These are phyloP conservation scores for Ctenodactylus gundi DNA, from an alignment of 2,113 vertebrate genomes.

Conservation along the genomic window DNA sequence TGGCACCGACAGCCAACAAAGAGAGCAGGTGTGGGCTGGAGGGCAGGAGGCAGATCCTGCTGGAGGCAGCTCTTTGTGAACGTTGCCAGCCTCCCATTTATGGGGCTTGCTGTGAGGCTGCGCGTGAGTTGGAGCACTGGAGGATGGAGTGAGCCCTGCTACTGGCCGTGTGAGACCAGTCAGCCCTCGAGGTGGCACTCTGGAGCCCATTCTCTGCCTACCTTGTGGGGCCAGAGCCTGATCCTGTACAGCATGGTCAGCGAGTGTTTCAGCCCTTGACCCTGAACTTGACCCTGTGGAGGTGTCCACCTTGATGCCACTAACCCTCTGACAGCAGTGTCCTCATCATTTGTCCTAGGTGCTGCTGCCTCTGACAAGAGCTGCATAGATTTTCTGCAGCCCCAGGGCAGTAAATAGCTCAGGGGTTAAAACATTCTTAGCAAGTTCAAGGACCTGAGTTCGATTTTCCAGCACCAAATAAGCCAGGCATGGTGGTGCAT, in stretches of 20 bases:
- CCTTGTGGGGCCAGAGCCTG: neutral
- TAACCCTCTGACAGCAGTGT: neutral
- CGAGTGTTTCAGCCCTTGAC: neutral
- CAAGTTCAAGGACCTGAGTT: too few species aligned
- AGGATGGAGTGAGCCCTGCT: neutral
- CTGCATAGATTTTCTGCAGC: neutral
- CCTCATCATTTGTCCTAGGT: neutral
- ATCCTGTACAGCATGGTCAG: neutral
- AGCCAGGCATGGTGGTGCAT: too few species aligned
- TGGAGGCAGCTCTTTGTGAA: neutral
- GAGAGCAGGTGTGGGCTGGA: neutral
- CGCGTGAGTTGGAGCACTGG: rapidly evolving
- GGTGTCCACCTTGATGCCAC: neutral
- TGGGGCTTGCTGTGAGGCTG: neutral
- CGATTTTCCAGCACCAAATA: too few species aligned
- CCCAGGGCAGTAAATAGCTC: too few species aligned
- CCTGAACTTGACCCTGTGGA: neutral
- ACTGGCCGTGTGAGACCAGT: neutral
- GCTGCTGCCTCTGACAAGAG: neutral
- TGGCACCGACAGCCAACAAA: neutral
- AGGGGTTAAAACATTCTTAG: too few species aligned
- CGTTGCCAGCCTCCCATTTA: rapidly evolving
- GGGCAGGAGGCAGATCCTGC: neutral
- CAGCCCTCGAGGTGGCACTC: rapidly evolving
- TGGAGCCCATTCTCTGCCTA: neutral